Evolutionary conservation across 1,140 invertebrate species (phyloP).

Genomic region (Aphelinus certus): DNA sequence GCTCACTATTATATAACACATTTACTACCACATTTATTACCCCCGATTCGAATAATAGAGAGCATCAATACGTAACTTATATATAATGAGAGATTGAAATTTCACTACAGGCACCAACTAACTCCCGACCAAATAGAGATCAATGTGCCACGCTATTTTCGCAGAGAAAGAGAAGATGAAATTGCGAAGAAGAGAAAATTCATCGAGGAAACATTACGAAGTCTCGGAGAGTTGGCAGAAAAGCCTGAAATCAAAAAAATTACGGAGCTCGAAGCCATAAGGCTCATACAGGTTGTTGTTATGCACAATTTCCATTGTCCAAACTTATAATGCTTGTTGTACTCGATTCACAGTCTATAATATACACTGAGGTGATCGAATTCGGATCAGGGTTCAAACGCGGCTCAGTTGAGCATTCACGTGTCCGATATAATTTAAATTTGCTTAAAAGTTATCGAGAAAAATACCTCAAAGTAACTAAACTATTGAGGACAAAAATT

Average conservation of each 20-base stretch:
- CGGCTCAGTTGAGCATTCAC: too few species aligned
- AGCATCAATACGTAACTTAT: too few species aligned
- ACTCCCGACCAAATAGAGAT: conserved; percentile 76
- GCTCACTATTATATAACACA: too few species aligned
- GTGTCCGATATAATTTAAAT: too few species aligned
- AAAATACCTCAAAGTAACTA: too few species aligned
- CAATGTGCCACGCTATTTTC: conserved; percentile 75
- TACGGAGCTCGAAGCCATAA: conserved; percentile 84
- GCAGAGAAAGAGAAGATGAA: conserved; percentile 72
- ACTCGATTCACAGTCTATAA: conserved; percentile 13
- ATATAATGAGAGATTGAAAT: too few species aligned
- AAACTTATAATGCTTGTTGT: background rate
- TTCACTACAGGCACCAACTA: conserved; percentile 49
- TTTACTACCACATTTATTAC: too few species aligned
- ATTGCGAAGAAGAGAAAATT: conserved; percentile 70
- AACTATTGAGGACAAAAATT: too few species aligned
- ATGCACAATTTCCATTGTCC: background rate
- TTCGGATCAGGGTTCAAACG: too few species aligned
- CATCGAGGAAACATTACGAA: conserved; percentile 73
- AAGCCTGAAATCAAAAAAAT: conserved; percentile 68
- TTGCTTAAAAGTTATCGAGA: too few species aligned
- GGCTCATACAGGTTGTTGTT: conserved; percentile 75
- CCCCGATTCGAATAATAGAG: too few species aligned
- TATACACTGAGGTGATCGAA: background rate
- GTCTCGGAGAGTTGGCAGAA: conserved; percentile 75